Evolutionary conservation across 2,888 invertebrate genomes (phyloP).

Genomic region (Caradrina kadenii): DNA sequence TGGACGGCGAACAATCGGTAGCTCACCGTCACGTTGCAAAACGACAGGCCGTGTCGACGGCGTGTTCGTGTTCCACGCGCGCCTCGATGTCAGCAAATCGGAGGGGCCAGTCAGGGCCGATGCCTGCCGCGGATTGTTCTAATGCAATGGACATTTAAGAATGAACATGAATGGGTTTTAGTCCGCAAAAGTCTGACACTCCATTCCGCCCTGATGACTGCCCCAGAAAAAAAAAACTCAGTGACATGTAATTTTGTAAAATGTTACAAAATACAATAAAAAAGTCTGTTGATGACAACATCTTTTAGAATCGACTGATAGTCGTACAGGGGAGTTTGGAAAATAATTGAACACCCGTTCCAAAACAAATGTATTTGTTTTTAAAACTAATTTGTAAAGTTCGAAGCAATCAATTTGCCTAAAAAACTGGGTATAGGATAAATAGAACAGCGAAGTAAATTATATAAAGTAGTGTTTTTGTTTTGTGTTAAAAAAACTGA

Average conservation of each 20-base stretch:
- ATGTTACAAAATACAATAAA: slow-evolving; percentile 23
- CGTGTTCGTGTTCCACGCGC: too few species aligned
- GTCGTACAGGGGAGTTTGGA: slow-evolving; percentile 32
- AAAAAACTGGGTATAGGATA: slow-evolving; percentile 8
- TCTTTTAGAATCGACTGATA: slow-evolving; percentile 28
- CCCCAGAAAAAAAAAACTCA: neutral
- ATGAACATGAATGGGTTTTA: too few species aligned
- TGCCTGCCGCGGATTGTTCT: too few species aligned
- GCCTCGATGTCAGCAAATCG: too few species aligned
- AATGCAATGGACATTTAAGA: too few species aligned
- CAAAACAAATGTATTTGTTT: slow-evolving; percentile 32
- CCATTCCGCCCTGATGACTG: too few species aligned
- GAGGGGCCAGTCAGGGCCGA: too few species aligned
- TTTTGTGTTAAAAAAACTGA: neutral
- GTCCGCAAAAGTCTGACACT: too few species aligned
- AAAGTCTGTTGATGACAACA: slow-evolving; percentile 29
- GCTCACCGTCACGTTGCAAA: too few species aligned
- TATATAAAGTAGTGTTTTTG: neutral
- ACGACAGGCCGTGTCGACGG: too few species aligned
- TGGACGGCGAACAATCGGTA: too few species aligned
- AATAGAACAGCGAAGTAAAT: neutral
- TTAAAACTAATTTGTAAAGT: slow-evolving; percentile 31
- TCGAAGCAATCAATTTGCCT: slow-evolving; percentile 14
- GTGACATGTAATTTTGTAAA: slow-evolving; percentile 12
- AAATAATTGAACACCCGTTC: slow-evolving; percentile 33